Evolutionary conservation across 2,113 vertebrate species (phyloP).

Genomic region (Oxyura jamaicensis): DNA sequence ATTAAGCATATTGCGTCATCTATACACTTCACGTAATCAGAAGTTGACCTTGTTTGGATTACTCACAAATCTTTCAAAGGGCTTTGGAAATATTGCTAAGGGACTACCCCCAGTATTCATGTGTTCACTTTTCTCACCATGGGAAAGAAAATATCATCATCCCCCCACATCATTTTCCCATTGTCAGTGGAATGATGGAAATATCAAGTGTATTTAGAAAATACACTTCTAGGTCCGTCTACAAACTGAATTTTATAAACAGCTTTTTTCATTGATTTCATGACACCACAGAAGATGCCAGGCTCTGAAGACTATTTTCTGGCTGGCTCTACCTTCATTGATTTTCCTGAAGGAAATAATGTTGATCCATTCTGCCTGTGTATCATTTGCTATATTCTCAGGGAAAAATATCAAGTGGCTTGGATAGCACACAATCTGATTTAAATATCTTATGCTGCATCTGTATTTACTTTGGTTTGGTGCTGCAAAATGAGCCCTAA

Average conservation of each 20-base stretch:
- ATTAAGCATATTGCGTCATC: background rate
- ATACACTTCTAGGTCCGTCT: background rate
- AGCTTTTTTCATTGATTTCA: background rate
- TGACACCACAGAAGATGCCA: background rate
- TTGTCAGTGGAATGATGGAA: background rate
- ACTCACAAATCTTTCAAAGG: background rate
- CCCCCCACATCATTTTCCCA: too few relatives aligned
- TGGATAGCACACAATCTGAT: background rate
- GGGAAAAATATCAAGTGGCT: conserved; percentile 1
- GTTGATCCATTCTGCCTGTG: background rate
- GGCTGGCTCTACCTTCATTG: too few relatives aligned
- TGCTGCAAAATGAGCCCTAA: background rate
- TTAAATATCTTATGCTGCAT: background rate
- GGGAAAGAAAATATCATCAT: too few relatives aligned
- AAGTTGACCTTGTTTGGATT: background rate
- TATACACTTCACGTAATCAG: background rate
- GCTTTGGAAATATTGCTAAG: background rate
- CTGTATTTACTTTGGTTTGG: background rate
- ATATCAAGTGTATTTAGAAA: background rate
- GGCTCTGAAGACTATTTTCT: background rate
- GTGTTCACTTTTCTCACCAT: background rate
- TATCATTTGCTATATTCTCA: background rate
- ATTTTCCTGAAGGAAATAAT: background rate
- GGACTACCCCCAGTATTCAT: background rate
- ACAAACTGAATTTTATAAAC: background rate